Conservation (phyloP, 2,888 invertebrate genomes). For the Bombylius discolor region DNA sequence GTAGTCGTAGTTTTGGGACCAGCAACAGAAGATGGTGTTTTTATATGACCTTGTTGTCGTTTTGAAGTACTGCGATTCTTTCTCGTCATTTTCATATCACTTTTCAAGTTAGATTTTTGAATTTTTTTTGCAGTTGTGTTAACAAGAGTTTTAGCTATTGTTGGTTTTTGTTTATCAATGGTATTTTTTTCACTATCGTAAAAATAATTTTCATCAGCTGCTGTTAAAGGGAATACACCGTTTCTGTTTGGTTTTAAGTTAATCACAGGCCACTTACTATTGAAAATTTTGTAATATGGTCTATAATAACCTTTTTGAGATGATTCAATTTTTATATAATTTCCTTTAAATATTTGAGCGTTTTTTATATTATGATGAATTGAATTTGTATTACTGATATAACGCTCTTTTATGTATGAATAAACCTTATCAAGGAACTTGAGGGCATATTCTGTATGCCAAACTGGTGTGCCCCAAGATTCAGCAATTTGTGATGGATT, state of each 20-base stretch:
- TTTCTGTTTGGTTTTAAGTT: slow-evolving; percentile 18
- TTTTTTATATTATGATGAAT: slow-evolving; percentile 24
- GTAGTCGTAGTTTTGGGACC: slow-evolving; percentile 20
- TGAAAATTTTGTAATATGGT: slow-evolving; percentile 33
- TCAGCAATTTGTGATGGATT: slow-evolving; percentile 42
- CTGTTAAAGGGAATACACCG: neutral
- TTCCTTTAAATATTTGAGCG: slow-evolving; percentile 49
- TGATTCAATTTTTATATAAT: slow-evolving; percentile 57
- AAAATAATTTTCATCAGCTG: neutral
- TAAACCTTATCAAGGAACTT: slow-evolving; percentile 54
- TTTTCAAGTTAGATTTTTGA: neutral
- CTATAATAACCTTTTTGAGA: slow-evolving; percentile 26
- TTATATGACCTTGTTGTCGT: slow-evolving; percentile 5
- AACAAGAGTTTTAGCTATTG: neutral
- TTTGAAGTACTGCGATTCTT: slow-evolving; percentile 24
- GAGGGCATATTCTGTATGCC: slow-evolving; percentile 46
- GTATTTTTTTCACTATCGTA: neutral
- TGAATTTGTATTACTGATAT: slow-evolving; percentile 20
- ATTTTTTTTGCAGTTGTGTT: neutral
- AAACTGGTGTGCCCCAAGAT: slow-evolving; percentile 40
- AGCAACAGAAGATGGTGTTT: slow-evolving; percentile 8
- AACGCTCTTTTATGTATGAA: slow-evolving; percentile 36
- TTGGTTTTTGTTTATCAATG: neutral
- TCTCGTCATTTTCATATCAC: slow-evolving; percentile 25
- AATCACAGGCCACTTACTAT: slow-evolving; percentile 33